These are phyloP conservation scores for Junonia oenone DNA, from an alignment of 2,888 invertebrate species.

Conservation along the genomic window DNA sequence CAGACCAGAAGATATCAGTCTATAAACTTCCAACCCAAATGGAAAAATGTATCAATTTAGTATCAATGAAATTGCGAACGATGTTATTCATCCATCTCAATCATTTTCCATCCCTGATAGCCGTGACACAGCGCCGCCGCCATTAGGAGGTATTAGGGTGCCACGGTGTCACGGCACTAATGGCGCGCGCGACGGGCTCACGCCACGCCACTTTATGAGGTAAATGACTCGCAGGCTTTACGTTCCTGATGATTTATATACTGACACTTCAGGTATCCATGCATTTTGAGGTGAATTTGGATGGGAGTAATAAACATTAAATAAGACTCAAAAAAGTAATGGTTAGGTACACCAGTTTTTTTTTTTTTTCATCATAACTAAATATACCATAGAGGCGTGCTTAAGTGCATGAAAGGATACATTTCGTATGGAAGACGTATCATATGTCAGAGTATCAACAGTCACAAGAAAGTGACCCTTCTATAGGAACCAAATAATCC, in stretches of 20 bases:
- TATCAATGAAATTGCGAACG: not conserved
- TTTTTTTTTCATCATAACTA: too few relatives aligned
- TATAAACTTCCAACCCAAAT: not conserved
- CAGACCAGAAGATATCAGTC: too few relatives aligned
- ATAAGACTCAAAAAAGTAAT: not conserved
- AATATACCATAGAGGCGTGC: too few relatives aligned
- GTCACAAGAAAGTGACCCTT: too few relatives aligned
- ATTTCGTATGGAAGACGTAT: too few relatives aligned
- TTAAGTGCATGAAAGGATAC: too few relatives aligned
- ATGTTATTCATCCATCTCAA: constrained; percentile 9
- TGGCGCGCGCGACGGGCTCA: constrained; percentile 16
- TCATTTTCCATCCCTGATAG: constrained; percentile 2
- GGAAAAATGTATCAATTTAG: not conserved
- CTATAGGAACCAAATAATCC: too few relatives aligned
- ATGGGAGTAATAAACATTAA: not conserved
- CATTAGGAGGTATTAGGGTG: constrained; percentile 19
- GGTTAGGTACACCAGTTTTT: too few relatives aligned
- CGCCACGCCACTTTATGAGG: constrained; percentile 20
- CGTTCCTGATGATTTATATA: constrained; percentile 8
- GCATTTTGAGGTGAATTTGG: not conserved
- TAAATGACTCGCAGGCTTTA: constrained; percentile 16
- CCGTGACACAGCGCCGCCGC: constrained; percentile 16
- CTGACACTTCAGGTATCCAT: too few relatives aligned
- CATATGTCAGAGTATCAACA: too few relatives aligned
- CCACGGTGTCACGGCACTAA: constrained; percentile 19